Percentiles rank a stretch among this genome's conserved stretches.
These are phyloP conservation scores for Australoheros facetus DNA, from an alignment of 2,797 vertebrate genomes.

Conservation along the genomic window DNA sequence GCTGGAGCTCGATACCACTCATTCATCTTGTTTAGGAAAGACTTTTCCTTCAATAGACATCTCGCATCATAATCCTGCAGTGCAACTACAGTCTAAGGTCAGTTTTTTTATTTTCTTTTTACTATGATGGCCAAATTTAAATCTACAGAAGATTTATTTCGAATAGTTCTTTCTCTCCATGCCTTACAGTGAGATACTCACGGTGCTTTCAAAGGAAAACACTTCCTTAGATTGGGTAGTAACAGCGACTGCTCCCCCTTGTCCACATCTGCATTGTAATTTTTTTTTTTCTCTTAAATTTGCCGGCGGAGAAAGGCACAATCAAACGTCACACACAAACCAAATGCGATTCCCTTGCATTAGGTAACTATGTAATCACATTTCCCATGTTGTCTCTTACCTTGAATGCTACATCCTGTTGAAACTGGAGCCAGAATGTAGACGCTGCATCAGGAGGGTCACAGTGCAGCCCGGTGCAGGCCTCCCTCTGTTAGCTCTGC, in stretches of 20 bases:
- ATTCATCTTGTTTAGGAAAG: constrained; percentile 75
- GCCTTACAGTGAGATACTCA: neutral
- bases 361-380: constrained; percentile 74
- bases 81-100: constrained; percentile 29
- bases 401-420: constrained; percentile 48
- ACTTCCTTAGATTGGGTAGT: constrained; percentile 40
- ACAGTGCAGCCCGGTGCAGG: constrained; percentile 52
- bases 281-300: constrained; percentile 27
- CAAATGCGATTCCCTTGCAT: constrained; percentile 78
- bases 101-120: constrained; percentile 31
- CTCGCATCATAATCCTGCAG: constrained; percentile 58
- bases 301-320: constrained; percentile 57
- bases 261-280: constrained; percentile 54
- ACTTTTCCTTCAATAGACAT: constrained; percentile 64
- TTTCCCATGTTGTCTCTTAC: constrained; percentile 69
- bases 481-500: constrained; percentile 60
- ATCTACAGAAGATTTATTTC: neutral
- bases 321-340: constrained; percentile 61
- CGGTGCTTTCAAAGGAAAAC: constrained; percentile 53
- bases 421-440: constrained; percentile 46
- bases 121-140: neutral
- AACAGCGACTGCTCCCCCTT: constrained; percentile 41
- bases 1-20: constrained; percentile 68
- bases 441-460: constrained; percentile 59
- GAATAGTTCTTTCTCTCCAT: neutral